Conservation (phyloP, 2,888 invertebrate species). For the Desoria tigrina region DNA sequence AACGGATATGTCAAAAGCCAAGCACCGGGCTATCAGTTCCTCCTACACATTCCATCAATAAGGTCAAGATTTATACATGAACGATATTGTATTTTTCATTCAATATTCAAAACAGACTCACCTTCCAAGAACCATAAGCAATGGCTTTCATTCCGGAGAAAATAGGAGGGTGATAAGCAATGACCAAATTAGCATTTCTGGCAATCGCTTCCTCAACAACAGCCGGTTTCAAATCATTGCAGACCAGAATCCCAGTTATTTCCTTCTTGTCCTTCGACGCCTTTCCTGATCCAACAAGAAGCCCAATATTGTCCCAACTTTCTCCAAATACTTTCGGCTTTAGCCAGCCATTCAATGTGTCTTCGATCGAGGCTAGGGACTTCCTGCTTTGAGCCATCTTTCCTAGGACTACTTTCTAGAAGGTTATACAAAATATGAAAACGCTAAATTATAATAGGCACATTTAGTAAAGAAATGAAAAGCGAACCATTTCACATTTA, state of each 20-base stretch:
- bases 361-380: conserved; percentile 41
- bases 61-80: conserved; percentile 7
- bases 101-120: conserved; percentile 56
- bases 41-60: conserved; percentile 67
- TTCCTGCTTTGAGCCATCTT: conserved; percentile 20
- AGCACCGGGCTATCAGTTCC: conserved; percentile 73
- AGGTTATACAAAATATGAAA: not conserved
- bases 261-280: conserved; percentile 60
- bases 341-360: conserved; percentile 44
- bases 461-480: too few species aligned
- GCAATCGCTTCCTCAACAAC: conserved; percentile 79
- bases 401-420: not conserved
- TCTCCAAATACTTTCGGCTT: conserved; percentile 63
- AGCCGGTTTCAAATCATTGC: conserved; percentile 88
- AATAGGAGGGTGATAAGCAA: conserved; percentile 95
- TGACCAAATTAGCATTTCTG: conserved; percentile 71
- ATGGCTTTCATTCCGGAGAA: conserved; percentile 81
- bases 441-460: too few species aligned
- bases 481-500: too few species aligned
- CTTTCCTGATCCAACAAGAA: conserved; percentile 65
- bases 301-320: conserved; percentile 92
- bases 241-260: conserved; percentile 72
- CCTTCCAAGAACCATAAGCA: conserved; percentile 67
- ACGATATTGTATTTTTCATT: not conserved
- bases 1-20: conserved; percentile 81